Base-by-base conservation (phyloP, 2,797 vertebrate genomes). In the Gymnoscopelus microlampas region DNA sequence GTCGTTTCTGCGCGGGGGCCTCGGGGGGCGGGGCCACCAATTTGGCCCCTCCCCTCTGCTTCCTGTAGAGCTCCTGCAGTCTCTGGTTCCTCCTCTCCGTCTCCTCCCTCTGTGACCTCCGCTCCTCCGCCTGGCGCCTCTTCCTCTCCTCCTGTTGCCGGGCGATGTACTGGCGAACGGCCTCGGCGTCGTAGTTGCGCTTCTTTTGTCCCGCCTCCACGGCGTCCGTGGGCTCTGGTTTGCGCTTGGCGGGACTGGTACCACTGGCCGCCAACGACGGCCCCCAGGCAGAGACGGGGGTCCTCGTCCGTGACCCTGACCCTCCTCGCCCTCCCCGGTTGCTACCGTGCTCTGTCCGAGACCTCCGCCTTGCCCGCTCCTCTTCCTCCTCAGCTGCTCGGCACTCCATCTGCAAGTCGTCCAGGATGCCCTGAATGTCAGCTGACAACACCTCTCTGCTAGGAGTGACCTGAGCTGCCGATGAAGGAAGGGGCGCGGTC, bases 91-190 rank as follows among this genome's bases (percentile, higher is more conserved):
- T 96, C 84, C 94, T 95, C 68, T 98, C 96, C 0, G 94, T 93
- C 69, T 97, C 97, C 83, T 98, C 96, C 60, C 91, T 95, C 73
- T 95, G 93, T 19, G 94, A 92, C 66, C 92, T 95, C 81, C 95
- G 96, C 83, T 98, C 96, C 71, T 99, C 96, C 0, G 84, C 94
- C 70, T 97, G 96, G 54, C 88, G 95, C 82, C 90, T 95, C 79
- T 95, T 97, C 76, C 97, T 93, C 62, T 98, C 96, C 76, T 97
- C 96, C 85, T 98, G 96, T 77, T 98, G 97, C 73, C 93, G 94
- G 62, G 92, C 88, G 58, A 99, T 99, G 86, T 96, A 99, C 71
- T 94, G 94, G 0, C 97, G 95, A 53, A 99, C 96, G 7, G 94
- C 88, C 56, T 97, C 96, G 0, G 96, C 91, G 55, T 99, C 95